Evolutionary conservation across 2,113 vertebrate genomes (phyloP).

Genomic region (Platichthys flesus): DNA sequence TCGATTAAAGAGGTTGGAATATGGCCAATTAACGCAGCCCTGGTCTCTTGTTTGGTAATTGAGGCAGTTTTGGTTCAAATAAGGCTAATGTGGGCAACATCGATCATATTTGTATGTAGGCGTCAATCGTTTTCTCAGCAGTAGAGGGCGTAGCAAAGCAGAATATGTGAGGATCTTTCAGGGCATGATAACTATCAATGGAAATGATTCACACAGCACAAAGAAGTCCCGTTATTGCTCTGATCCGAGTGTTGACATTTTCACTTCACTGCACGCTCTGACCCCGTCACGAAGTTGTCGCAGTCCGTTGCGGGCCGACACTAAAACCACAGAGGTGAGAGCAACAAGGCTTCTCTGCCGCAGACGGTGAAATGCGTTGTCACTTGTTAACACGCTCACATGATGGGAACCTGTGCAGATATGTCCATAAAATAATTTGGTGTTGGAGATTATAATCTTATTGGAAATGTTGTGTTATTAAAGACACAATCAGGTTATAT

Average conservation of each 20-base stretch:
- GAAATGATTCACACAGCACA: too few relatives aligned
- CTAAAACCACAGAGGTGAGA: neutral
- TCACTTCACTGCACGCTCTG: neutral
- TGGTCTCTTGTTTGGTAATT: neutral
- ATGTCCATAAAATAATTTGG: neutral
- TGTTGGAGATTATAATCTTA: neutral
- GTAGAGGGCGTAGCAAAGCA: neutral
- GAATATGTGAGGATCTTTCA: neutral
- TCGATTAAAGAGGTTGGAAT: neutral
- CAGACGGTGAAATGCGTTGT: too few relatives aligned
- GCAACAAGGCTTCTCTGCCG: neutral
- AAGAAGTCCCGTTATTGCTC: too few relatives aligned
- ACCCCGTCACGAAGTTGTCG: neutral
- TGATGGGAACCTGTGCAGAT: neutral
- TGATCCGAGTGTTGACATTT: neutral
- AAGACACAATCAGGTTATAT: neutral
- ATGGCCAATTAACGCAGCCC: neutral
- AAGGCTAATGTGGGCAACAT: slow-evolving; percentile 7
- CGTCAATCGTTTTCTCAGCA: neutral
- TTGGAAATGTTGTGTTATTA: neutral
- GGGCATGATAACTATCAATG: neutral
- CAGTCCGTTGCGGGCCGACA: neutral
- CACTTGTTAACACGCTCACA: too few relatives aligned
- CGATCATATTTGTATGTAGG: neutral
- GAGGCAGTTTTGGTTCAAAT: slow-evolving; percentile 37